Evolutionary conservation across 2,113 vertebrate species (phyloP).

Genomic region (Choloepus hoffmanni): DNA sequence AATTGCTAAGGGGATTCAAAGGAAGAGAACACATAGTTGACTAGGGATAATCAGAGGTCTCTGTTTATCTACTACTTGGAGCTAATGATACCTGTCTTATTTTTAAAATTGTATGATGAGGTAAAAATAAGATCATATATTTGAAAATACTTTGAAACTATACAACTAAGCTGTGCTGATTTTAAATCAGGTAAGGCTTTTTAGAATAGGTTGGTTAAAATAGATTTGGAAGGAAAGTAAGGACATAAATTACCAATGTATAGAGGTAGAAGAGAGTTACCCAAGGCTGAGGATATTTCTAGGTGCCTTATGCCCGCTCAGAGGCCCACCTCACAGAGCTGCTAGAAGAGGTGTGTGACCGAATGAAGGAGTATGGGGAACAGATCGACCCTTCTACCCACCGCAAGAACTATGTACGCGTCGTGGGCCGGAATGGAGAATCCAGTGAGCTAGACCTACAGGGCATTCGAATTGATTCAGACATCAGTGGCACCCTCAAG

Average conservation of each 20-base stretch:
- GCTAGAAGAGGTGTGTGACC: constrained; percentile 95
- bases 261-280: constrained; percentile 62
- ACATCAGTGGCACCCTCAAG: constrained; percentile 92
- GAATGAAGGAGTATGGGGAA: constrained; percentile 96
- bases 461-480: constrained; percentile 90
- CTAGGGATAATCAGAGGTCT: neutral
- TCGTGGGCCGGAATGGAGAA: constrained; percentile 90
- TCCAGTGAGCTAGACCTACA: constrained; percentile 89
- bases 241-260: constrained; percentile 50
- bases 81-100: neutral
- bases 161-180: neutral
- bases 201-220: constrained; percentile 4
- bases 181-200: constrained; percentile 53
- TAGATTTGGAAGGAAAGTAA: constrained; percentile 60
- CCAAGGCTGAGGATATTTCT: constrained; percentile 46
- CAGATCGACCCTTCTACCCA: constrained; percentile 87
- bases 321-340: constrained; percentile 96
- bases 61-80: constrained; percentile 26
- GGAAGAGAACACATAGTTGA: neutral
- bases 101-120: constrained; percentile 15
- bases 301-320: constrained; percentile 95
- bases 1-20: constrained; percentile 37
- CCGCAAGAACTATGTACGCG: constrained; percentile 91
- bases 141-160: constrained; percentile 26
- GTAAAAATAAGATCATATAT: constrained; percentile 6